Base-by-base conservation (phyloP, 2,888 invertebrate species). In the Chrysina gloriosa region DNA sequence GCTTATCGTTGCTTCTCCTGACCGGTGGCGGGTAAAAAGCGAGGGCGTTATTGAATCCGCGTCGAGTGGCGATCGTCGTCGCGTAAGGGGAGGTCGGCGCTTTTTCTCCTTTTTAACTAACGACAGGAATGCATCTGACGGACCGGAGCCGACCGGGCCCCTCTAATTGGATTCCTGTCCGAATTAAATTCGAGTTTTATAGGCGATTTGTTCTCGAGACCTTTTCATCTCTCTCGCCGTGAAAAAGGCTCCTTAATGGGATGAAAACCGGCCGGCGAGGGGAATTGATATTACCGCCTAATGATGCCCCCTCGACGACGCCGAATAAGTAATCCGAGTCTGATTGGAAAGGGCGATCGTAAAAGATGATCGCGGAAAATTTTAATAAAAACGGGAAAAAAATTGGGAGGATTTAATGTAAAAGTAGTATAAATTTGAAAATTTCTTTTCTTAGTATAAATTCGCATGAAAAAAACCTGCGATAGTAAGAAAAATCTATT, bases 181-280 rank as follows among this genome's bases (percentile, higher is more conserved):
- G 72, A 74, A 80, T 80, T 80, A 80, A 80, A 80, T 79, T 79
- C 79, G 77, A 77, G 75, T 78, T 79, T 80, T 79, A 79, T 79
- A 77, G 77, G 74, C 78, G 78, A 77, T 77, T 78, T 77, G 77
- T 77, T 77, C 75, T 75, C 76, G 11, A 75, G 75, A 73, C 77
- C 65, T 65, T 52, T 63, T 68, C 70, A 72, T 73, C 73, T 52
- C 16, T n/a, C n/a, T n/a, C n/a, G n/a, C n/a, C n/a, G 19, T 31
- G 31, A 31, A 52, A 52, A 14, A 16, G 21, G 31, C 14, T 29
- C 52, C 39, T n/a, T 52, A 52, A 52, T 31, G 34, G 52, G 31
- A 34, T 52, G 14, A 31, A 34, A 31, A 52, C 31, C 19, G 52
- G 16, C 31, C 14, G 34, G 21, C 21, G 31, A n/a, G 16, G 31